phyloP scores from a whole-genome alignment of 2,797 vertebrate species.

The Rhinogobio ventralis region DNA sequence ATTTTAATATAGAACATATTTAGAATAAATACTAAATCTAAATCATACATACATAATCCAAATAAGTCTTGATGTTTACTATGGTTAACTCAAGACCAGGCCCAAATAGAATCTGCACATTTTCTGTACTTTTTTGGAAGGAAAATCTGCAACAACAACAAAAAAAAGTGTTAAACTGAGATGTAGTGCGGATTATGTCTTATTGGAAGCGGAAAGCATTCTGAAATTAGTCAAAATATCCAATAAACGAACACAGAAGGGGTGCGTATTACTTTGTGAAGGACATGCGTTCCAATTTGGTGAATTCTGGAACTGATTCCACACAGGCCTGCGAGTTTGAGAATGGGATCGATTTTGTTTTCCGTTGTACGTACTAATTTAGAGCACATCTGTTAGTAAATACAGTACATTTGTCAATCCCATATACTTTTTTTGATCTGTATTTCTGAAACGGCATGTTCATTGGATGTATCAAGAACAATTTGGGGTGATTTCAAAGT shows the following conservation, averaged over 20 bases:
- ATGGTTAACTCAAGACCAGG: background rate
- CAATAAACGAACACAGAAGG: background rate
- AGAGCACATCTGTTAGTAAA: conserved; percentile 6
- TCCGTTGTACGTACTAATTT: background rate
- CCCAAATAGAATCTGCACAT: background rate
- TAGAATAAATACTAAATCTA: background rate
- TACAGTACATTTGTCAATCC: conserved; percentile 4
- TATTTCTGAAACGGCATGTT: conserved; percentile 22
- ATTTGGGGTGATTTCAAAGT: background rate
- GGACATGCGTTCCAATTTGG: background rate
- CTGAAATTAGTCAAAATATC: background rate
- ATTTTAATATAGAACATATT: background rate
- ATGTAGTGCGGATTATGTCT: background rate
- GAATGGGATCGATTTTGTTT: background rate
- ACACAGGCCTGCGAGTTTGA: background rate
- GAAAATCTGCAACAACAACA: background rate
- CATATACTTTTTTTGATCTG: background rate
- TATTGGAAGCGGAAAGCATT: background rate
- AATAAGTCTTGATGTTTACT: background rate
- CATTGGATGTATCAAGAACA: conserved; percentile 11
- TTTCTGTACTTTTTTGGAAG: too few species aligned
- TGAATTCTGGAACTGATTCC: background rate
- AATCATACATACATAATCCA: background rate
- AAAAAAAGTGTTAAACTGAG: background rate
- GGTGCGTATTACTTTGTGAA: background rate